Evolutionary conservation across 2,797 vertebrate genomes (phyloP).

Genomic region (Microcaecilia unicolor): DNA sequence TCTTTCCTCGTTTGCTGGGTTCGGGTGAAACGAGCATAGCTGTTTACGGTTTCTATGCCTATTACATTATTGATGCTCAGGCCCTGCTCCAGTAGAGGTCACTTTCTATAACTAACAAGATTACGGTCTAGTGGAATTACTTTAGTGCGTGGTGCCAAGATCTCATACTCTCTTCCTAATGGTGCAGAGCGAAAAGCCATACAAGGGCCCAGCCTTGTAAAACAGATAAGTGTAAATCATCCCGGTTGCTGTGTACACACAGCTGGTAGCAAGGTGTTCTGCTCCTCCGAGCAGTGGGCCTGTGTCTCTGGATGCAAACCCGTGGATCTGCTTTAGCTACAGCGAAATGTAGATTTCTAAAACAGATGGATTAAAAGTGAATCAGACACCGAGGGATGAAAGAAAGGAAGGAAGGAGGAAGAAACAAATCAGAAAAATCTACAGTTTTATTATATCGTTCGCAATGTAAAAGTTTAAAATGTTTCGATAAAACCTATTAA

Average conservation of each 20-base stretch:
- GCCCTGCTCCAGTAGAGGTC: background rate
- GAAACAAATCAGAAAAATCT: too few species aligned
- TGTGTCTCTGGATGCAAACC: slow-evolving; percentile 23
- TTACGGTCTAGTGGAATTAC: background rate
- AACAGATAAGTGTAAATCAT: slow-evolving; percentile 8
- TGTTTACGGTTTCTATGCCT: background rate
- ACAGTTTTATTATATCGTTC: too few species aligned
- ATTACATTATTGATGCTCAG: slow-evolving; percentile 2
- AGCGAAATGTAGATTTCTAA: slow-evolving; percentile 16
- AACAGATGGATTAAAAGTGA: slow-evolving; percentile 55
- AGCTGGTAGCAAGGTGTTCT: slow-evolving; percentile 59
- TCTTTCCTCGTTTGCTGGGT: background rate
- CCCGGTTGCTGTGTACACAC: slow-evolving; percentile 27
- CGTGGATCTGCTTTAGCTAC: slow-evolving; percentile 21
- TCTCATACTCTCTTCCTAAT: background rate
- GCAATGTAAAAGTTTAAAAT: too few species aligned
- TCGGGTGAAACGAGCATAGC: slow-evolving; percentile 4
- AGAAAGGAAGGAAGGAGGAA: too few species aligned
- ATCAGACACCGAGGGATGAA: too few species aligned
- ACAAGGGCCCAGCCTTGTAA: slow-evolving; percentile 17
- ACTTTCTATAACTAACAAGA: slow-evolving; percentile 7
- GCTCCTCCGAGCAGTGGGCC: slow-evolving; percentile 15
- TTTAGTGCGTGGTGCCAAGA: background rate
- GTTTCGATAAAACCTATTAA: too few species aligned
- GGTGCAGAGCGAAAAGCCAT: slow-evolving; percentile 18